A percentile compares a stretch with the other conserved stretches of the same genome.
These are phyloP conservation scores for Brachionus manjavacas DNA, from an alignment of 1,140 invertebrate species.

Conservation along the genomic window DNA sequence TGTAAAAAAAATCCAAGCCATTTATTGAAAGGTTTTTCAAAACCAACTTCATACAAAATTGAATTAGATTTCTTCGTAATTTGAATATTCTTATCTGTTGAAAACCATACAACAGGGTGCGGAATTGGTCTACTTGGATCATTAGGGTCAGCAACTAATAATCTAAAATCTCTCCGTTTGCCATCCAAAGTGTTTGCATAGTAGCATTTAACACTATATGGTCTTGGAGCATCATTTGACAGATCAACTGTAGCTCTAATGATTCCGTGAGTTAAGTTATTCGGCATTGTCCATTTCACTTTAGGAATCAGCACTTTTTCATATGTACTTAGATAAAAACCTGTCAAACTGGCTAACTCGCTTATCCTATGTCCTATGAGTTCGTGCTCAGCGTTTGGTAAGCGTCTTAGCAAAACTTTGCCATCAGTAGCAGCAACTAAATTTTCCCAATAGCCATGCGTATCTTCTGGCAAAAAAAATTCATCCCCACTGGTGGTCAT, in stretches of 20 bases:
- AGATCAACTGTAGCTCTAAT: slow-evolving; percentile 14
- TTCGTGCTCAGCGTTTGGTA: slow-evolving; percentile 50
- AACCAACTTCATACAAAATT: not conserved
- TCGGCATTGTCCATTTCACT: slow-evolving; percentile 27
- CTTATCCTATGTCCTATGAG: not conserved
- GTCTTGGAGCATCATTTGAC: not conserved
- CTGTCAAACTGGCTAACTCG: slow-evolving; percentile 46
- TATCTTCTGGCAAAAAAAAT: slow-evolving; percentile 52
- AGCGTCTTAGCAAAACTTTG: not conserved
- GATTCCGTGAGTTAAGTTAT: slow-evolving; percentile 15
- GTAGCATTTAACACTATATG: not conserved
- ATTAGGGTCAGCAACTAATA: not conserved
- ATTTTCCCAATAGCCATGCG: slow-evolving; percentile 49
- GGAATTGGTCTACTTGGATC: not conserved
- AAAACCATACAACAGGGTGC: not conserved
- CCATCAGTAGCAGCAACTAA: slow-evolving; percentile 46
- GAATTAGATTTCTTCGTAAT: not conserved
- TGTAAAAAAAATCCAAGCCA: slow-evolving; percentile 49
- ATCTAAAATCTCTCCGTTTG: slow-evolving; percentile 22
- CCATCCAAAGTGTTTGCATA: slow-evolving; percentile 14
- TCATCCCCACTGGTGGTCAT: slow-evolving; percentile 51
- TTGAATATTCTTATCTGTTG: not conserved
- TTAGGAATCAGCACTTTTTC: slow-evolving; percentile 33
- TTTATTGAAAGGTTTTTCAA: slow-evolving; percentile 46
- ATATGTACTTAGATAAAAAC: slow-evolving; percentile 47